These are phyloP conservation scores for Maniola hyperantus DNA, from an alignment of 2,888 invertebrate genomes.

Conservation along the genomic window DNA sequence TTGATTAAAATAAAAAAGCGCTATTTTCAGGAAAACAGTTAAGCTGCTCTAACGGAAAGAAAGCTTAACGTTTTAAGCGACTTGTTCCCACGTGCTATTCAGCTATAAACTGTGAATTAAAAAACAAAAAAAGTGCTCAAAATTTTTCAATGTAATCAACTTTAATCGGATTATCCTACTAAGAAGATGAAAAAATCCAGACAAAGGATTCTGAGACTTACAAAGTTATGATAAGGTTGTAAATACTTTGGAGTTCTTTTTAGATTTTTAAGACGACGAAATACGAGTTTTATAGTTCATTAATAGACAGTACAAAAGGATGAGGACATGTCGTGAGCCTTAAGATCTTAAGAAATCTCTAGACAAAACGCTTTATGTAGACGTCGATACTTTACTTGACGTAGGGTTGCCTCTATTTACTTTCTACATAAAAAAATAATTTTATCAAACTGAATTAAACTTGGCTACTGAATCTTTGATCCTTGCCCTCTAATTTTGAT, in stretches of 20 bases:
- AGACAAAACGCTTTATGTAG: constrained; percentile 54
- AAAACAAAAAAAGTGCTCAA: constrained; percentile 28
- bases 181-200: constrained; percentile 11
- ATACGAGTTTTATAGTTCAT: constrained; percentile 54
- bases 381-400: constrained; percentile 44
- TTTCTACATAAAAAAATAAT: not conserved
- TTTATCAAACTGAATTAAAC: not conserved
- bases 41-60: constrained; percentile 7
- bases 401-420: constrained; percentile 50
- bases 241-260: constrained; percentile 9
- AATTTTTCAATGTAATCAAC: constrained; percentile 34
- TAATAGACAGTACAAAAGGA: constrained; percentile 55
- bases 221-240: constrained; percentile 8
- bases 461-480: not conserved
- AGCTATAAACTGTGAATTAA: constrained; percentile 27
- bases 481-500: not conserved
- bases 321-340: constrained; percentile 49
- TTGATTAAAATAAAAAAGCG: not conserved
- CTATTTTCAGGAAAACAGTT: not conserved
- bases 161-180: constrained; percentile 39
- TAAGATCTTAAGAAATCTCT: constrained; percentile 52
- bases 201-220: constrained; percentile 23
- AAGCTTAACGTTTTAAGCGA: constrained; percentile 21
- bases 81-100: constrained; percentile 25
- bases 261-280: constrained; percentile 47